Base-by-base conservation (phyloP, 2,888 invertebrate genomes). In the Cyaniris semiargus region DNA sequence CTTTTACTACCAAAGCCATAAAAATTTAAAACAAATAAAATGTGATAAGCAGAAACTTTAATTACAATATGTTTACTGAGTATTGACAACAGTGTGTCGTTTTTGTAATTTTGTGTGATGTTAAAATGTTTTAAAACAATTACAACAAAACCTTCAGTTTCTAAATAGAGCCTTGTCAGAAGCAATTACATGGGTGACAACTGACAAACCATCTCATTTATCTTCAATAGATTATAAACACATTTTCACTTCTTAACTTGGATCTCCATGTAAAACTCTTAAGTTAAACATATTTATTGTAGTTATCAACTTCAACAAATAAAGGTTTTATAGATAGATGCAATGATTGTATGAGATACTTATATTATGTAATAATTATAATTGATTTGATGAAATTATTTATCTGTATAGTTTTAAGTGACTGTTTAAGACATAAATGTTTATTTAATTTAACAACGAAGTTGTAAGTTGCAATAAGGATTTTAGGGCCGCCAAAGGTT, bases 201-300 rank as follows among this genome's bases (percentile, higher is more conserved):
- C 6, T 31, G 66, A 66, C 66, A 66, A 66, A 66, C 66, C 66
- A 66, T 27, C 60, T 66, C 23, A 23, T 66, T 66, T 31, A 66
- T 18, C 18, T 27, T 5, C 27, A 66, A 66, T 66, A 27, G 27
- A 66, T 27, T 15, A 23, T 10, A 60, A 60, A 8, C 21, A 66
- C 27, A 15, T 66, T 31, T 66, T 15, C 15, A 60, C 60, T n/a
- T 58, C n/a, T 18, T 18, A 31, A 5, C 34, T 44, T 44, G 38
- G 10, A 38, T 38, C 38, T 38, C 38, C 8, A 48, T 15, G 1
- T 48, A 48, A 48, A 13, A 15, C 53, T 5, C 15, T 34, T 7
- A 7, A 34, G 7, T 15, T 53, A 53, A 53, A 53, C 15, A 53
- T 53, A 53, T 53, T 15, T 58, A 21, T n/a, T 60, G 23, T 21